Base-by-base conservation (phyloP, 53 echinoderm and acorn worm species). In the Arbacia lixula region DNA sequence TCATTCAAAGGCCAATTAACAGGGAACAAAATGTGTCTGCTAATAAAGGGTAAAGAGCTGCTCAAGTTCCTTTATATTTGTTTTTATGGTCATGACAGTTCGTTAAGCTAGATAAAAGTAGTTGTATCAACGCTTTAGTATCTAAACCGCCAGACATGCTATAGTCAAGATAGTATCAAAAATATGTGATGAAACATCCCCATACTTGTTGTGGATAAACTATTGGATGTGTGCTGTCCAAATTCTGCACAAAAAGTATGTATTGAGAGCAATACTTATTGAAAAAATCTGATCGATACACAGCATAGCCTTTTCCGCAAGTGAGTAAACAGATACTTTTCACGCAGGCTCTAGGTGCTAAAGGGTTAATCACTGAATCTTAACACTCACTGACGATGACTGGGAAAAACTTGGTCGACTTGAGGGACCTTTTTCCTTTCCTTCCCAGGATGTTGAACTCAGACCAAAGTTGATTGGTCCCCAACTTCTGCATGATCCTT, bases 381-480 rank as follows among this genome's bases (percentile, higher is more conserved):
- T 50, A 76, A 53, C 12, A 60, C 85, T 85, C 72, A 85, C 86
- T 86, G 19, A 86, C 65, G 14, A 86, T 75, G 12, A 86, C 76
- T 60, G 19, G 64, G 19, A 76, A 63, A 14, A 86, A 52, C 24
- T 52, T 46, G 53, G 64, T 49, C 12, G 63, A 21, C 27, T 64
- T 65, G 39, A 86, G 38, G 6, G 56, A 22, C 34, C 16, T 50
- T 30, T 86, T 86, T 21, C 86, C 86, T 27, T 86, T 86, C 16
- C 86, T 36, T 38, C 86, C 86, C 26, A 58, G 26, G 24, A 86
- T 14, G 32, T 65, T 86, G 66, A 75, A 76, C 16, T 37, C 21
- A 17, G 86, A 85, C 85, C 85, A 85, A 16, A 85, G 72, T 3
- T 72, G 56, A 51, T 85, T 85, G 0, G 85, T 72, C n/a, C 86